Base-by-base conservation (phyloP, 1,140 invertebrate species). In the Cydia pomonella region DNA sequence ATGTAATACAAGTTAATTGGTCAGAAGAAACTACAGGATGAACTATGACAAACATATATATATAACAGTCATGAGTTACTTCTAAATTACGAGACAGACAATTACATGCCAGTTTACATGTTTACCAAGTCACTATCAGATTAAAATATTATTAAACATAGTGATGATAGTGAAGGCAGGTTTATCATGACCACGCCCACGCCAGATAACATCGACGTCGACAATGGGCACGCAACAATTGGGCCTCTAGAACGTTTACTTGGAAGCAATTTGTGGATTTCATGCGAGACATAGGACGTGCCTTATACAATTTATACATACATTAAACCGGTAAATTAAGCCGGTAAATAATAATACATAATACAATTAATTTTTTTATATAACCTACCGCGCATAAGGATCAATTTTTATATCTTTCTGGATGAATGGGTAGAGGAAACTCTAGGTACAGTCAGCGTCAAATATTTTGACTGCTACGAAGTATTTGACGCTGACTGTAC, bases 131-230 rank as follows among this genome's bases (percentile, higher is more conserved):
- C 33, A 38, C 33, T 38, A 33, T 33, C 29, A 33, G n/a, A n/a
- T n/a, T n/a, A n/a, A n/a, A n/a, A n/a, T n/a, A n/a, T n/a, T n/a
- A n/a, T n/a, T n/a, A n/a, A n/a, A n/a, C n/a, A 75, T 29, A 75
- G 73, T 77, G 77, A 82, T 79, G 82, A 79, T 76, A 81, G 77
- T 77, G 75, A 79, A 83, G 78, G 82, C 81, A 84, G 79, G 79
- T 80, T 85, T 85, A 86, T 88, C 86, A 84, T 85, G 84, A 85
- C 80, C 82, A 82, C 87, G 84, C 85, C 86, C 81, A 84, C 87
- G 80, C 74, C 71, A 78, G 84, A 89, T 87, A 86, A 77, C 80
- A 88, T 88, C 87, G 78, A 73, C 75, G 81, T 76, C 79, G 72
- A 83, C 83, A 87, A 87, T 85, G 82, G 76, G 77, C 76, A 73